Base-by-base conservation (phyloP, 2,888 invertebrate species). In the Trisateles emortualis region DNA sequence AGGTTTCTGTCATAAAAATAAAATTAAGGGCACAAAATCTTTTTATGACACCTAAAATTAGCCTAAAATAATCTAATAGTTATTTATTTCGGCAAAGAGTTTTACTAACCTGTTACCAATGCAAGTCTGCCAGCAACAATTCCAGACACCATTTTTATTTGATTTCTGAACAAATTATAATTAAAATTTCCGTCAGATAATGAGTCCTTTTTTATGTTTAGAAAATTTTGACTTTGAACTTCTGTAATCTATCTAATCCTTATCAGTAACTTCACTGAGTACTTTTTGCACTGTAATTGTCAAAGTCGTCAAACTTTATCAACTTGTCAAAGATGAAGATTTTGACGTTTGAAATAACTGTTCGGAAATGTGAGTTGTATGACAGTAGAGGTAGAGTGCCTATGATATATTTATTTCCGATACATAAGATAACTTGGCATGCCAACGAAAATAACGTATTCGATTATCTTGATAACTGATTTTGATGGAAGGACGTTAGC, bases 51-150 rank as follows among this genome's bases (percentile, higher is more conserved):
- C n/a, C n/a, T n/a, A n/a, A n/a, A n/a, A n/a, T n/a, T n/a, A n/a
- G n/a, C n/a, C n/a, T n/a, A n/a, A n/a, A 30, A 30, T 30, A 10
- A 30, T 10, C 24, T 3, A 24, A 8, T 3, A n/a, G 30, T 10
- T 30, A 2, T 30, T 30, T 10, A 24, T 8, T 24, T 24, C 5
- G 32, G 8, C 0, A 32, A 9, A 6, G 8, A 19, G 36, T 45
- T 17, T 32, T 3, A 29, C 79, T 75, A 71, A 90, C 92, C 92
- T 55, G 92, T 92, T 10, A 92, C 92, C 32, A 92, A 63, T 1
- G 92, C 92, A 4, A 92, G 78, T 66, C 84, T 83, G 62, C 92
- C 92, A 39, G 84, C 81, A 36, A 92, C 89, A 29, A 86, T 75
- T 56, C 90, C 89, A 24, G 81, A 59, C 17, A 83, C 85, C 90